Conservation (phyloP, 2,113 vertebrate genomes). For the Macquaria australasica region DNA sequence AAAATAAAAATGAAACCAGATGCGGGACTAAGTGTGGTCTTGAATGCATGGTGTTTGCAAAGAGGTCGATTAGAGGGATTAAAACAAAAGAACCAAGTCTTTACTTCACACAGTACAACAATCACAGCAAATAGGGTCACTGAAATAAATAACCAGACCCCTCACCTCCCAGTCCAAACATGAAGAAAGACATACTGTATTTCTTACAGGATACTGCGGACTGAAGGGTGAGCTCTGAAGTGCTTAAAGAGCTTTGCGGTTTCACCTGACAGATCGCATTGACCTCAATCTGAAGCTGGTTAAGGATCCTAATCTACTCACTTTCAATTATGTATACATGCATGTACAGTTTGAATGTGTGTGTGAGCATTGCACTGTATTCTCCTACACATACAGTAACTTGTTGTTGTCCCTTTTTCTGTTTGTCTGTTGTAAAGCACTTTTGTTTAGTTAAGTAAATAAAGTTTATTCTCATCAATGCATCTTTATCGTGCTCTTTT, state of each 20-base stretch:
- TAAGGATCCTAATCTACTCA: constrained; percentile 78
- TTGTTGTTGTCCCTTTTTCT: not conserved
- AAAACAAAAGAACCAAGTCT: not conserved
- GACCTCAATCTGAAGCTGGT: constrained; percentile 84
- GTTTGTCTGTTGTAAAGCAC: not conserved
- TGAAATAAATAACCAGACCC: not conserved
- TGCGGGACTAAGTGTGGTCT: not conserved
- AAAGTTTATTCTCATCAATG: not conserved
- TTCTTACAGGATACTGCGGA: constrained; percentile 34
- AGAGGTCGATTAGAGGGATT: not conserved
- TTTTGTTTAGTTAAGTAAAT: not conserved
- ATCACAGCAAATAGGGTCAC: not conserved
- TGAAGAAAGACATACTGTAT: constrained; percentile 2
- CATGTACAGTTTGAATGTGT: not conserved
- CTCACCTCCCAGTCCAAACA: not conserved
- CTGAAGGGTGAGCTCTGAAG: constrained; percentile 70
- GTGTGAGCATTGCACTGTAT: not conserved
- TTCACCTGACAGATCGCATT: constrained; percentile 82
- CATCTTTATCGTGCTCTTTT: not conserved
- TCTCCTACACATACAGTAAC: not conserved
- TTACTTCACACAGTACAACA: not conserved
- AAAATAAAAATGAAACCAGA: not conserved
- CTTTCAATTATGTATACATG: constrained; percentile 57
- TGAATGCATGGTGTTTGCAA: constrained; percentile 1
- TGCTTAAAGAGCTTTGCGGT: constrained; percentile 82